Evolutionary conservation across 2,113 vertebrate genomes (phyloP), one percentile per base, ranked within the genome.

Genomic region (Oryctolagus cuniculus): DNA sequence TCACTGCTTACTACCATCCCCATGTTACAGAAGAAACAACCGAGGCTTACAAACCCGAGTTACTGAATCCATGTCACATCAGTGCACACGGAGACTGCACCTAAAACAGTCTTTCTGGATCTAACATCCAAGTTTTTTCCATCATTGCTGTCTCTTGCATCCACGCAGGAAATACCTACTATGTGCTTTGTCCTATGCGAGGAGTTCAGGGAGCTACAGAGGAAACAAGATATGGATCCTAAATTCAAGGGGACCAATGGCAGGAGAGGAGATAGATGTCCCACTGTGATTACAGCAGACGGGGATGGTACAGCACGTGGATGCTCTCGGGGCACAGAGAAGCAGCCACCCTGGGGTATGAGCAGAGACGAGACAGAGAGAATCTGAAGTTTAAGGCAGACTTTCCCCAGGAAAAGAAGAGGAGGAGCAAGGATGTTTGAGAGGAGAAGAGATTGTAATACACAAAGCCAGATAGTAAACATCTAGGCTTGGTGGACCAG

Each of bases 21-120:
- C 27, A 27, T 53, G 79, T 80, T 80, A 78, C 22, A 80, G 87
- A 21, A 80, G 58, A 94, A 17, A 89, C 36, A 93, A 89, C 64
- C 27, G 29, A 90, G 53, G 58, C 36, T 79, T 29, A 38, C 25
- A 44, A n/a, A 72, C 36, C 55, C n/a, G 44, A 86, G 21, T 67
- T 34, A 1, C 24, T 73, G 44, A 79, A 31, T 84, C 36, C 51
- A 5, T 29, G 12, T 38, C 84, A 49, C 79, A 31, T 85, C 44
- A 49, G 36, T n/a, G 53, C 29, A 58, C 25, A 87, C 51, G 66
- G 55, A 79, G 58, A 67, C 2, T 55, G 66, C 12, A 84, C 51
- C 55, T 73, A 36, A 75, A 49, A 44, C 72, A 3, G 8, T 49
- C 77, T 64, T 91, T 93, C 34, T 3, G 63, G 34, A 49, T 88